Evolutionary conservation across 2,888 invertebrate species (phyloP), one percentile per base, ranked within the genome.

Genomic region (Megastigmus dorsalis): DNA sequence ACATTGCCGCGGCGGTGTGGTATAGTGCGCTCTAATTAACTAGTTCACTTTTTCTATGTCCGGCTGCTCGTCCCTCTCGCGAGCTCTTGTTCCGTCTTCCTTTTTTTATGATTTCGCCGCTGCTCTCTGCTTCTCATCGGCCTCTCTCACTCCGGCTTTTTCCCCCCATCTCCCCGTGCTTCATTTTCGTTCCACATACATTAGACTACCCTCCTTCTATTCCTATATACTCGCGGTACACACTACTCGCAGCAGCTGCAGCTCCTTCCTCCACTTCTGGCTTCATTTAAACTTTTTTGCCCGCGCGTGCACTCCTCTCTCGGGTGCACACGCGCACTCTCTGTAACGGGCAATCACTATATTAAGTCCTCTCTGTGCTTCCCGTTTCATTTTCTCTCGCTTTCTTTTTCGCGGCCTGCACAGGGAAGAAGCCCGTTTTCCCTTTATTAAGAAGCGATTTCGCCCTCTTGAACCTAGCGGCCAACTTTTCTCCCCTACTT

Each of bases 371-470:
- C 33, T 38, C 38, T 38, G 13, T 10, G 33, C 38, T n/a, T n/a
- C n/a, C 45, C 18, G 18, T 10, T 9, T n/a, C 41, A 1, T 41
- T 41, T n/a, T 41, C 4, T 6, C 13, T 41, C 15, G n/a, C n/a
- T 3, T 1, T 5, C 13, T 52, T 33, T n/a, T 15, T 18, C 2
- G 7, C 28, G 3, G 48, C 48, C n/a, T n/a, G n/a, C n/a, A n/a
- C n/a, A 13, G 10, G 52, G 20, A 20, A 5, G 13, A 36, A n/a
- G 3, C n/a, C 5, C 9, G 13, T 63, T 50, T 26, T n/a, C 7
- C 36, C 18, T 48, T 50, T 50, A 63, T 63, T 50, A 50, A 63
- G 36, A 50, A 62, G 48, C 33, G 62, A 63, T 63, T 63, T 48
- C 36, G 23, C 36, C 18, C 23, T 36, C 45, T 48, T n/a, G n/a